Evolutionary conservation across 2,888 invertebrate species (phyloP), one percentile per base, ranked within the genome.

Genomic region (Bursaphelenchus okinawaensis): DNA sequence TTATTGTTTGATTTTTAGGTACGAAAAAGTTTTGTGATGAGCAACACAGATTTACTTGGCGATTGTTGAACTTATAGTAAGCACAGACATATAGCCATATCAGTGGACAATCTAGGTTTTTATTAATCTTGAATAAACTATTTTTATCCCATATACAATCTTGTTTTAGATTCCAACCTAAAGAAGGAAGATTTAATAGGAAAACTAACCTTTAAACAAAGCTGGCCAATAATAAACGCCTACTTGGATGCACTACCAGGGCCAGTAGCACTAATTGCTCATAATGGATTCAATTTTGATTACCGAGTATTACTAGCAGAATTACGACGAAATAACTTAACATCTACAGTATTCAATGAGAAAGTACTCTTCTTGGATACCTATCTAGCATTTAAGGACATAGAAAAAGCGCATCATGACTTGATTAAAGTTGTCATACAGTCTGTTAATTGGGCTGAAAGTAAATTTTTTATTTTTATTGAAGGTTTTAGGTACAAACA

Each of bases 221-320:
- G 73, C 55, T 76, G 76, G 77, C 69, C 66, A 3, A 70, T 63
- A 7, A 67, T 80, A 12, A 63, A 61, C 9, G 63, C 72, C n/a
- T 69, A 79, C 50, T 65, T 80, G 16, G 55, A 70, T 22, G 62
- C 63, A 12, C 63, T 69, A 19, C 69, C 69, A 26, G 75, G 74
- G 60, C 78, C 78, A 3, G 72, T 67, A 8, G 63, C 59, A 52
- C 40, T 73, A 20, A 61, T 72, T 19, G 69, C 72, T 16, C 66
- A 72, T 55, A 73, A 73, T 52, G 73, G 69, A 19, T 56, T 77
- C 6, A 28, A 65, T 7, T 80, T 75, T 59, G 80, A 80, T 55
- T 70, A 72, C 50, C 70, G 78, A 0, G 64, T 80, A n/a, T 65
- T 80, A 9, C 71, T 73, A 56, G 71, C 69, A 1, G 78, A 80